Base-by-base conservation (phyloP, 2,797 vertebrate genomes). In the Gobio occitaniae region DNA sequence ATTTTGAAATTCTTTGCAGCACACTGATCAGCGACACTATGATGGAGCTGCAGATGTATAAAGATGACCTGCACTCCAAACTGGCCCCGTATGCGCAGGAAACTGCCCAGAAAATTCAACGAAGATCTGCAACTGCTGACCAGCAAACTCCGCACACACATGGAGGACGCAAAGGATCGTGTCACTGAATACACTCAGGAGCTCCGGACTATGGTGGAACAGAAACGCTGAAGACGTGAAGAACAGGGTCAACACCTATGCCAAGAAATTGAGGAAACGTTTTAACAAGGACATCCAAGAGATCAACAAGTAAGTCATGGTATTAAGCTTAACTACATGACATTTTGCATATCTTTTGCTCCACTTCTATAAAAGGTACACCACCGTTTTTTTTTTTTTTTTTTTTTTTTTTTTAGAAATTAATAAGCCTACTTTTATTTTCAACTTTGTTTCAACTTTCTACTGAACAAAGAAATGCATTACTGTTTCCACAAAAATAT, bases 191-290 rank as follows among this genome's bases (percentile, higher is more conserved):
- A 97, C 90, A 12, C 36, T 10, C 38, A 83, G n/a, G 96, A 97
- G 81, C 79, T 95, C 41, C 93, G 93, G 52, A 74, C 88, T 88
- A 90, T 96, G 93, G 54, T 96, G 91, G 94, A 95, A 89, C 96
- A 96, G 91, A 96, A 96, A 94, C 83, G 2, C 69, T 0, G 94
- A 96, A 0, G 94, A 95, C 1, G 85, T 95, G 87, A 89, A 86
- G 6, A 15, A 5, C 77, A 91, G 92, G n/a, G 8, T 95, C 12
- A 15, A 38, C 81, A 16, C 93, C 76, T 96, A 96, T 87, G 80
- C 86, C 84, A 95, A 93, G 89, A 97, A 97, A 88, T 69, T 97
- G 87, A 96, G 91, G 91, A 97, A 96, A 84, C 95, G 96, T 50
- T 85, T 97, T 68, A 82, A 9, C 88, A 96, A 96, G 75, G 96